Evolutionary conservation across 2,888 invertebrate species (phyloP), one percentile per base, ranked within the genome.

Genomic region (Julus scandinavius): DNA sequence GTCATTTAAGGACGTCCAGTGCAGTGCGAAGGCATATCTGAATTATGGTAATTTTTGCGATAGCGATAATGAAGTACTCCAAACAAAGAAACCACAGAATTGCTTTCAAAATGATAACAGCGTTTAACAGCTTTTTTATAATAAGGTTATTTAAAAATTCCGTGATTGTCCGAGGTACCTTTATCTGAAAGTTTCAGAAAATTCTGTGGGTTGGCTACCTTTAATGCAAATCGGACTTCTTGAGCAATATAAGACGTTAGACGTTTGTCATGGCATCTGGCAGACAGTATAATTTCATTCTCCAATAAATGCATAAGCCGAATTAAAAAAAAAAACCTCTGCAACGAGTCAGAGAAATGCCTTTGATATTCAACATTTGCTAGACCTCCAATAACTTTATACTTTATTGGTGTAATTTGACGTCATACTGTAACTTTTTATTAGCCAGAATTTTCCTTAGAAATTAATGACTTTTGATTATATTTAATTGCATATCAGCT

Each of bases 321-420:
- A 80, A n/a, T 54, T 80, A 80, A 80, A 80, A 80, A 40, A 45
- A 45, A 45, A 45, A 80, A 80, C 13, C 38, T 15, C 4, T 15
- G 7, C 38, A 80, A 38, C 38, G 80, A 29, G 38, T 38, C 38
- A 11, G 80, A 54, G 15, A 17, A 17, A 54, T 17, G 13, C 29
- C 1, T 72, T 29, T 72, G 9, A 72, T 72, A 72, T 72, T 72
- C 72, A 72, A 11, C 20, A 29, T 72, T 72, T 72, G 29, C 72
- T 2, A 72, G 72, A 72, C 80, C 38, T 80, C 38, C 38, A 29
- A 29, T 80, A 80, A 38, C 80, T 13, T 20, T 72, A 11, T 29
- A 20, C 72, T 72, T 80, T 80, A 80, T 80, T 80, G 80, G 80
- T 80, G 80, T 80, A 80, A 80, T 80, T 80, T 80, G 80, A 80